phyloP scores from a whole-genome alignment of 2,888 invertebrate genomes.

The Spilarctia lutea region DNA sequence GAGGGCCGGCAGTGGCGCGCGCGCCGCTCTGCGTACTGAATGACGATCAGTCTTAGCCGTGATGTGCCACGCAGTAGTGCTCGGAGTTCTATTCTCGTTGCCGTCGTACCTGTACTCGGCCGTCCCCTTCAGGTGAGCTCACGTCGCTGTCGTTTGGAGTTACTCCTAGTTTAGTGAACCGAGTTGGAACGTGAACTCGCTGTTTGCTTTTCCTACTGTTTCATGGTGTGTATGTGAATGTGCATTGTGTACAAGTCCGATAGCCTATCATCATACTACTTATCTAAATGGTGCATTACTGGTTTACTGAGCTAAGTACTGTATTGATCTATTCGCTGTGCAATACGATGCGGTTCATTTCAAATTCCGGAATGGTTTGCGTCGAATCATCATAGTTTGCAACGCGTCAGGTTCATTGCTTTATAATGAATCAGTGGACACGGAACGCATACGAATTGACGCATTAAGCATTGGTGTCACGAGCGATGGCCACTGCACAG shows the following conservation, averaged over 20 bases:
- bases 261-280: constrained; percentile 11
- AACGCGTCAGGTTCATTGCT: constrained; percentile 33
- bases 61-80: constrained; percentile 82
- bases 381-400: constrained; percentile 27
- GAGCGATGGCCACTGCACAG: constrained; percentile 44
- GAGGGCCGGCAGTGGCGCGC: constrained; percentile 32
- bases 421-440: constrained; percentile 41
- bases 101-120: constrained; percentile 80
- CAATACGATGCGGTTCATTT: constrained; percentile 6
- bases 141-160: constrained; percentile 9
- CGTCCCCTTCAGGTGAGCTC: constrained; percentile 80
- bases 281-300: constrained; percentile 9
- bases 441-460: constrained; percentile 42
- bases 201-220: background rate
- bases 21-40: constrained; percentile 25
- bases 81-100: constrained; percentile 79
- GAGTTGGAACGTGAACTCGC: constrained; percentile 14
- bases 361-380: constrained; percentile 9
- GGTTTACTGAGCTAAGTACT: constrained; percentile 14
- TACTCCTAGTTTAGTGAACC: constrained; percentile 10
- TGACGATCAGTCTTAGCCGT: constrained; percentile 56
- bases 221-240: constrained; percentile 7
- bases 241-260: constrained; percentile 16
- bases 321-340: constrained; percentile 4
- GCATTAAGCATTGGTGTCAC: constrained; percentile 50